phyloP scores from a whole-genome alignment of 2,797 vertebrate species.

The Gadopsis bispinosus region DNA sequence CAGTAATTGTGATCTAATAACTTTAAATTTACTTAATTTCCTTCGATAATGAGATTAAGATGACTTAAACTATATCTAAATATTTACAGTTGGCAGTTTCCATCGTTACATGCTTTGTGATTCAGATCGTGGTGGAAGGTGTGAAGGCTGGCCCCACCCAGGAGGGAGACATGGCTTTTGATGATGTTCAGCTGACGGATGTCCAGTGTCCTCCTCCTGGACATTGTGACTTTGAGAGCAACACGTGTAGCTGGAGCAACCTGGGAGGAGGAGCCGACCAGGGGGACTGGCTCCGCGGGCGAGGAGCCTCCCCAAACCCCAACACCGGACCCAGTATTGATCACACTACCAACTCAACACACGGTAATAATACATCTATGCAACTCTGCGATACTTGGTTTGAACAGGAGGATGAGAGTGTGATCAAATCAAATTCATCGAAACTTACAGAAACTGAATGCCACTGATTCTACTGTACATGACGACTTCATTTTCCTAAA shows the following conservation, averaged over 20 bases:
- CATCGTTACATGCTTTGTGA: background rate
- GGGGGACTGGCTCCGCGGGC: constrained; percentile 81
- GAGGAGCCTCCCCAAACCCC: constrained; percentile 67
- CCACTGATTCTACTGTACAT: background rate
- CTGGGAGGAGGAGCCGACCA: constrained; percentile 70
- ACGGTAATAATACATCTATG: constrained; percentile 21
- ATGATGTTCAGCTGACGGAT: constrained; percentile 79
- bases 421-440: background rate
- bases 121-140: constrained; percentile 83
- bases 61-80: background rate
- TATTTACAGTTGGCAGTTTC: background rate
- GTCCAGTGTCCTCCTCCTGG: constrained; percentile 70
- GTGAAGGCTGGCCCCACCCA: constrained; percentile 69
- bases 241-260: constrained; percentile 83
- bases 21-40: background rate
- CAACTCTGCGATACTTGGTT: background rate
- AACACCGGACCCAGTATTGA: constrained; percentile 80
- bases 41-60: background rate
- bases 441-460: background rate
- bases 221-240: constrained; percentile 84
- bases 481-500: background rate
- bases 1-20: too few species aligned
- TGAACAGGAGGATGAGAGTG: background rate
- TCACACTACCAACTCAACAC: constrained; percentile 81
- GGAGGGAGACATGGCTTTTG: constrained; percentile 82